These are phyloP conservation scores for Chitala chitala DNA, from an alignment of 2,113 vertebrate species.

Conservation along the genomic window DNA sequence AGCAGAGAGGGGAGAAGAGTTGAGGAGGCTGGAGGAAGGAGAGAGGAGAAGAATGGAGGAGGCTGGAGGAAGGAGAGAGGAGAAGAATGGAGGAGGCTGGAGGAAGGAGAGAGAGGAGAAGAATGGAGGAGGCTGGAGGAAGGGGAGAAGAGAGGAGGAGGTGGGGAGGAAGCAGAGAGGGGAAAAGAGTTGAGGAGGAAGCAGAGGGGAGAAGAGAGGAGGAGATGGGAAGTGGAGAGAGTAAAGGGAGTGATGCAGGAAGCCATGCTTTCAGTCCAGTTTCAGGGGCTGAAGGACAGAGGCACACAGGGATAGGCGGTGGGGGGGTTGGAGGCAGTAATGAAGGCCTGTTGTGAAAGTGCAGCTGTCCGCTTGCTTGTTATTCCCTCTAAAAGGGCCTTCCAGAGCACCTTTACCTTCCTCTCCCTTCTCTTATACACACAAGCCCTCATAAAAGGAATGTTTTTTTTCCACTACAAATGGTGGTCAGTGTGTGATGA, in stretches of 20 bases:
- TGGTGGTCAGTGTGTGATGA: background rate
- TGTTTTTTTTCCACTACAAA: too few species aligned
- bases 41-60: too few species aligned
- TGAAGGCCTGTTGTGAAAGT: background rate
- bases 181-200: conserved; percentile 30
- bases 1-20: background rate
- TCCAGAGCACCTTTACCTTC: background rate
- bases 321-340: background rate
- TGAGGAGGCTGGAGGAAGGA: too few species aligned
- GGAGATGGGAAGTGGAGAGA: background rate
- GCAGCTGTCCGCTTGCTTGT: background rate
- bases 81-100: too few species aligned
- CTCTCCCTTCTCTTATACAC: background rate
- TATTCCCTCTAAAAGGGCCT: background rate
- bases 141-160: conserved; percentile 30
- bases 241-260: background rate
- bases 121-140: conserved; percentile 18
- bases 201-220: background rate
- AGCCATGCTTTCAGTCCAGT: background rate
- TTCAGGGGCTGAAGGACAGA: background rate
- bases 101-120: background rate
- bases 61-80: too few species aligned
- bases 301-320: background rate
- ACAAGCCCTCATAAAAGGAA: too few species aligned
- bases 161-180: conserved; percentile 34